Evolutionary conservation across 2,888 invertebrate genomes (phyloP), one percentile per base, ranked within the genome.

Genomic region (Drosophila setosimentum): DNA sequence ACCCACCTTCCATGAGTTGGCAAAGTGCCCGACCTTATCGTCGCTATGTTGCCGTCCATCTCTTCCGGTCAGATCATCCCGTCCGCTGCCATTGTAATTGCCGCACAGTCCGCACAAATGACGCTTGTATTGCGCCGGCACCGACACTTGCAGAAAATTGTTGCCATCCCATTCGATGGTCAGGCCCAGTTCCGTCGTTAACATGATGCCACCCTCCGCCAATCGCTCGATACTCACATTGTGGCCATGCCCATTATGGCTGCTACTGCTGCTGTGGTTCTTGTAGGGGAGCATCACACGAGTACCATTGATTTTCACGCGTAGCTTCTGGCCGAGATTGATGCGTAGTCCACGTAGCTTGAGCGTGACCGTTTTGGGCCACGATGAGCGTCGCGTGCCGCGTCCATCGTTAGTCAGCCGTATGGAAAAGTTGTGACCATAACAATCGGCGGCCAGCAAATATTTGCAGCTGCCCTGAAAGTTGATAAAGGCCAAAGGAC

Each of bases 141-240:
- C 95, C 6, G 97, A 96, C 18, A 98, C 97, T 94, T 99, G 98
- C 70, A 98, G 94, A 91, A 98, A 98, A 85, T 98, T 98, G 83
- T 96, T 96, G 2, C 98, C 98, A 91, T 98, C 98, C 99, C 99
- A 99, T 42, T 97, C 94, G 75, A 99, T 94, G 89, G 96, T 96
- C 30, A 99, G 94, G 0, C 98, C 98, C 82, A 97, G 95, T 45
- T 95, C 94, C 2, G 97, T 95, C 59, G 96, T 94, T 79, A 95
- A 92, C 59, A 97, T 94, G 68, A 95, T 95, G 67, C 96, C 96
- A 64, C 96, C 96, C 71, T 95, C 95, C 18, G 79, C 48, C 48
- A 95, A 94, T 37, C 95, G 95, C 51, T 94, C 94, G 66, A 97
- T 95, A 54, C 95, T 94, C 2, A 96, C 94, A 50, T 94, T 83